Conservation (phyloP, 2,797 vertebrate genomes). For the Zalophus californianus region DNA sequence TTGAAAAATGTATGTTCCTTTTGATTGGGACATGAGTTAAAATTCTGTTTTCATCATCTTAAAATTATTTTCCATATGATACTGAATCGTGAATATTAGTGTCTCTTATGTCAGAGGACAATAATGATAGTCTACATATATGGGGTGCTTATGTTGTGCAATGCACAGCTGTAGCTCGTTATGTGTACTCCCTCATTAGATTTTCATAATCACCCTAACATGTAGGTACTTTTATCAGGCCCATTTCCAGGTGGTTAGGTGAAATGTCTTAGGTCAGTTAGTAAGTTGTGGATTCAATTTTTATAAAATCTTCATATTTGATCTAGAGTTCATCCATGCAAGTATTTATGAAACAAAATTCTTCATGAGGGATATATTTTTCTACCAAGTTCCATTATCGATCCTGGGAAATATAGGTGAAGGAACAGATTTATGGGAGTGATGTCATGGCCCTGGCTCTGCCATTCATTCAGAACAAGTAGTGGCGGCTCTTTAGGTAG, state of each 20-base stretch:
- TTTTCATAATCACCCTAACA: not conserved
- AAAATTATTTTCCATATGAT: not conserved
- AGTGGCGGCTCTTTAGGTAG: not conserved
- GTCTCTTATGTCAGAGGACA: not conserved
- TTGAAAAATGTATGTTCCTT: not conserved
- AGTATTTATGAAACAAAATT: not conserved
- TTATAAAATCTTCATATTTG: not conserved
- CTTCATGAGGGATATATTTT: not conserved
- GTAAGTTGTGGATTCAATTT: not conserved
- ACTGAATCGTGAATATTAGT: not conserved
- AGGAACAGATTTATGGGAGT: not conserved
- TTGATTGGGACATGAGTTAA: not conserved
- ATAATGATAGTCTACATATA: not conserved
- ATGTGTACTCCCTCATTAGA: not conserved
- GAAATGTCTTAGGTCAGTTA: not conserved
- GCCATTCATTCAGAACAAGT: not conserved
- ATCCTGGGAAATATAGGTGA: not conserved
- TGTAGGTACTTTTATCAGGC: not conserved
- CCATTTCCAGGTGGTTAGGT: not conserved
- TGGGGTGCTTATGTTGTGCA: not conserved
- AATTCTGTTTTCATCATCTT: not conserved
- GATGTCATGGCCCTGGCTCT: not conserved
- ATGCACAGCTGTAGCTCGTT: accelerated
- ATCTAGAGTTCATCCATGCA: not conserved
- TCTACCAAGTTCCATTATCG: not conserved